Percentiles rank a stretch among this genome's conserved stretches.
These are phyloP conservation scores for Aricia agestis DNA, from an alignment of 1,140 invertebrate species.

Conservation along the genomic window DNA sequence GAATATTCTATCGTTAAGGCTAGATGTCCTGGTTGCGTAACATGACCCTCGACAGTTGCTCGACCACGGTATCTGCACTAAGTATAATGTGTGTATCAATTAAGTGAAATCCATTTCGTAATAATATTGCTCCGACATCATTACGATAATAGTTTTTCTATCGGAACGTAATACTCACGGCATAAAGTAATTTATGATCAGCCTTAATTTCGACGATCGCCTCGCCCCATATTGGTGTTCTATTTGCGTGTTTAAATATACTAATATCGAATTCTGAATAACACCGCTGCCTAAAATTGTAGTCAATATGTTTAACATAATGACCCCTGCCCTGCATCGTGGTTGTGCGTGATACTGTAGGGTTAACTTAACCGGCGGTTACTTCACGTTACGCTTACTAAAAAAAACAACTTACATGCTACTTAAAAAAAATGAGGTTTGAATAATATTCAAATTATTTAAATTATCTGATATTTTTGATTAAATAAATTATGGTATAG, in stretches of 20 bases:
- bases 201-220: slow-evolving; percentile 41
- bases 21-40: neutral
- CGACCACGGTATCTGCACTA: neutral
- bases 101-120: slow-evolving; percentile 33
- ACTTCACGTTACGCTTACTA: neutral
- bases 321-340: slow-evolving; percentile 51
- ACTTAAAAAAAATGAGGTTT: neutral
- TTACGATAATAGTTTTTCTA: slow-evolving; percentile 31
- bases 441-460: neutral
- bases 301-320: slow-evolving; percentile 49
- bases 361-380: slow-evolving; percentile 30
- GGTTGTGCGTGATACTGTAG: slow-evolving; percentile 63
- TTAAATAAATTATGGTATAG: too few species aligned
- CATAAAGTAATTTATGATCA: slow-evolving; percentile 38
- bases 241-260: slow-evolving; percentile 62
- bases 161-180: slow-evolving; percentile 29
- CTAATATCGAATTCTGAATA: slow-evolving; percentile 60
- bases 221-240: slow-evolving; percentile 40
- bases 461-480: too few species aligned
- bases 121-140: slow-evolving; percentile 31
- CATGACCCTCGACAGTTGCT: neutral
- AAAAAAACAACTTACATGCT: neutral
- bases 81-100: slow-evolving; percentile 45
- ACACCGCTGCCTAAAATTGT: slow-evolving; percentile 49
- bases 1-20: slow-evolving; percentile 45